These are phyloP conservation scores for Trochalopteron elliotii DNA, from an alignment of 2,113 vertebrate genomes.

Conservation along the genomic window DNA sequence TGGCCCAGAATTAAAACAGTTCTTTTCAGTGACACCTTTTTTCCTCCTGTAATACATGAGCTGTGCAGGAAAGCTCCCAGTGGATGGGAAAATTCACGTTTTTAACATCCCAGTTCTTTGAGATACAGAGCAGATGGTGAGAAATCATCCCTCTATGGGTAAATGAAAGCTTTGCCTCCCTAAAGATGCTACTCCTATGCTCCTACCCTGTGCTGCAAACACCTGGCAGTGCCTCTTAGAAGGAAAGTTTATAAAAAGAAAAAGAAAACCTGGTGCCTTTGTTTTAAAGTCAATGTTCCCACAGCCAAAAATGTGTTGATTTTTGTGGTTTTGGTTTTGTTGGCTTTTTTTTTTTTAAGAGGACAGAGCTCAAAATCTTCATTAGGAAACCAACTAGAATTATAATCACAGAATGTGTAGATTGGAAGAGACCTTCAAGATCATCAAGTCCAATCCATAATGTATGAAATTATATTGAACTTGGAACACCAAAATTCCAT, in stretches of 20 bases:
- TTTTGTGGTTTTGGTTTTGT: background rate
- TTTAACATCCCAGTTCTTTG: constrained; percentile 36
- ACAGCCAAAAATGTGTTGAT: background rate
- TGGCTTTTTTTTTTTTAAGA: background rate
- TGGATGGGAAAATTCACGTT: background rate
- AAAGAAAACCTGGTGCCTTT: background rate
- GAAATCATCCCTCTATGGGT: constrained; percentile 17
- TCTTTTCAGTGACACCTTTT: background rate
- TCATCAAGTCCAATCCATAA: background rate
- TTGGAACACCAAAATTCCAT: background rate
- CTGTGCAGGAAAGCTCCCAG: background rate
- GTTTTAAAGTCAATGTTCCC: background rate
- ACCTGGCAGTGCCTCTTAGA: constrained; percentile 38
- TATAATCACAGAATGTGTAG: too few relatives aligned
- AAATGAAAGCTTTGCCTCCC: constrained; percentile 35
- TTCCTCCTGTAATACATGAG: background rate
- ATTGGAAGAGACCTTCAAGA: too few relatives aligned
- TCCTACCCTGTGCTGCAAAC: background rate
- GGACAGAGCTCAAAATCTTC: background rate
- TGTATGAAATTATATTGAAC: background rate
- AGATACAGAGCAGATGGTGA: constrained; percentile 59
- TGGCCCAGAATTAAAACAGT: background rate
- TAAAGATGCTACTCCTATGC: background rate
- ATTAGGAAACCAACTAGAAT: background rate
- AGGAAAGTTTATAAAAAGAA: background rate